Conservation (phyloP, 2,797 vertebrate species). For the Anolis apletophallus region DNA sequence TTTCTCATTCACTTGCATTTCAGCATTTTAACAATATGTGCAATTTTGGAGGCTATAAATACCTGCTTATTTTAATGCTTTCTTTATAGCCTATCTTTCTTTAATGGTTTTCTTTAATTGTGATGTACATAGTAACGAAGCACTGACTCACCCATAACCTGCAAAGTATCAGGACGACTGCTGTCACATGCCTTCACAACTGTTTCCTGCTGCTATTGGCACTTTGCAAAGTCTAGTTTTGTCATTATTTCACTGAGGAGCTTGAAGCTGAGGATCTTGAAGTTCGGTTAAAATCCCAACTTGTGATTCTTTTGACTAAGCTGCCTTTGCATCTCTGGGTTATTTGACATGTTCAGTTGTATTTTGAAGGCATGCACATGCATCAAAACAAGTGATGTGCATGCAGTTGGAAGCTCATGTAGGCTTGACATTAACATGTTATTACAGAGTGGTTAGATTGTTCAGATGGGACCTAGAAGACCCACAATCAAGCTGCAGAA, state of each 20-base stretch:
- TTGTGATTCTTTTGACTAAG: neutral
- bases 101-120: neutral
- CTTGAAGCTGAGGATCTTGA: neutral
- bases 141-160: neutral
- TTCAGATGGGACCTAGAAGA: neutral
- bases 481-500: neutral
- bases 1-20: neutral
- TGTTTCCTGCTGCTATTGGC: neutral
- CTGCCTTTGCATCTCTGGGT: neutral
- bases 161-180: neutral
- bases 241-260: neutral
- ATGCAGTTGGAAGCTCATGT: neutral
- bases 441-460: neutral
- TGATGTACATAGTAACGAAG: too few relatives aligned
- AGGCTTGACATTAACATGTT: neutral
- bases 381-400: neutral
- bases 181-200: neutral
- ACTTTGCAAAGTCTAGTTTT: neutral
- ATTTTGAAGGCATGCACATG: neutral
- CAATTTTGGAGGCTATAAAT: neutral
- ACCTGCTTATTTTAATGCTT: neutral
- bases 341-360: neutral
- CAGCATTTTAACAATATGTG: neutral
- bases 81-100: neutral
- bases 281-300: neutral